Percentiles rank a stretch among this genome's conserved stretches.
These are phyloP conservation scores for Cylindroiulus punctatus DNA, from an alignment of 2,888 invertebrate species.

Conservation along the genomic window DNA sequence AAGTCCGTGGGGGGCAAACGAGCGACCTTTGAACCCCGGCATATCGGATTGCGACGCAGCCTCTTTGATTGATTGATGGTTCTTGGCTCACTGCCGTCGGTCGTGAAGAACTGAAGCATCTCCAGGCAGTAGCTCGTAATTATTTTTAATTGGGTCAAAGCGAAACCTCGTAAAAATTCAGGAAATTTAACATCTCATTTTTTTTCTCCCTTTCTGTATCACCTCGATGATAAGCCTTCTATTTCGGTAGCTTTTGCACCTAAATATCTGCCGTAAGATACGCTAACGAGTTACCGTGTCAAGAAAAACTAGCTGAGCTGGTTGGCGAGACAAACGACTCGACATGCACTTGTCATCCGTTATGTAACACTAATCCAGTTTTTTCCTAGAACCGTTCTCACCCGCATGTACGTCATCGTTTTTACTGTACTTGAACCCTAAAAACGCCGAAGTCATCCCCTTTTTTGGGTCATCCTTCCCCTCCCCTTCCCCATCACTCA, in stretches of 20 bases:
- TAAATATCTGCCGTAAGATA: not conserved
- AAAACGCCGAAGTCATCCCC: slow-evolving; percentile 15
- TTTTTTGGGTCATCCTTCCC: slow-evolving; percentile 7
- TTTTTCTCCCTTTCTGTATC: not conserved
- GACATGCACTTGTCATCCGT: not conserved
- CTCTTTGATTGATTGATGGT: not conserved
- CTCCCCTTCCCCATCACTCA: not conserved
- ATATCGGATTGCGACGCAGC: not conserved
- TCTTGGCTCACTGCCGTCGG: not conserved
- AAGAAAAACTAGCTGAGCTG: not conserved
- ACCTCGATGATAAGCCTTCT: not conserved
- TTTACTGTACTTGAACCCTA: slow-evolving; percentile 31
- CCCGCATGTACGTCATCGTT: not conserved
- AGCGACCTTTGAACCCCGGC: not conserved
- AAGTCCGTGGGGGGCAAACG: not conserved
- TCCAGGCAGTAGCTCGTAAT: not conserved
- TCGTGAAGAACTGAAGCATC: not conserved
- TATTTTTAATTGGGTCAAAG: slow-evolving; percentile 42
- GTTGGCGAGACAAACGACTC: not conserved
- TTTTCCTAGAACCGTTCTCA: not conserved
- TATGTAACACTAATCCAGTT: slow-evolving; percentile 46
- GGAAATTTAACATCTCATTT: not conserved
- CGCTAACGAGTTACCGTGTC: not conserved
- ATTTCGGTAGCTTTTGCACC: not conserved
- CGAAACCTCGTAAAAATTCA: slow-evolving; percentile 11